These are phyloP conservation scores for Protodeltote pygarga DNA, from an alignment of 2,888 invertebrate species.

Conservation along the genomic window DNA sequence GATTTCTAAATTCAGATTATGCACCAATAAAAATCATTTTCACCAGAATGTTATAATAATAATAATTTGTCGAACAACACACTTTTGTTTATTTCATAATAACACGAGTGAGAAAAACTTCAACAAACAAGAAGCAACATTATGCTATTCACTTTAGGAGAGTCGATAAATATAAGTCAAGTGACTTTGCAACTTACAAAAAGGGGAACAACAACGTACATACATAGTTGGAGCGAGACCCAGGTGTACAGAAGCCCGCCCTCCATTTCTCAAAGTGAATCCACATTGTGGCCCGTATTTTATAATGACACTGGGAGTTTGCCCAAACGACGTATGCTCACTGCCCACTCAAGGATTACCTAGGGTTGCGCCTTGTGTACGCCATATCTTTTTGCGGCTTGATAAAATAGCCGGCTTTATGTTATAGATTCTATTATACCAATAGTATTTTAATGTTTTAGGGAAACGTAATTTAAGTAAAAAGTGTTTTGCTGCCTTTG, in stretches of 20 bases:
- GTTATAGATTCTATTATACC: constrained; percentile 7
- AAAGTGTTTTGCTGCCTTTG: too few relatives aligned
- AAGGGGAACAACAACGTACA: constrained; percentile 56
- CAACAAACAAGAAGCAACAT: constrained; percentile 27
- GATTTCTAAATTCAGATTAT: too few relatives aligned
- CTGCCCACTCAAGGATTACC: constrained; percentile 80
- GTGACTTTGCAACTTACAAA: constrained; percentile 64
- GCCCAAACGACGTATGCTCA: constrained; percentile 78
- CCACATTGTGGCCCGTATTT: constrained; percentile 79
- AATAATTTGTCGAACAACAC: not conserved
- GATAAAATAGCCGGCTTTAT: constrained; percentile 44
- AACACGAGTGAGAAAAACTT: constrained; percentile 24
- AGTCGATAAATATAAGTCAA: constrained; percentile 61
- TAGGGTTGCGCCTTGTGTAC: constrained; percentile 65
- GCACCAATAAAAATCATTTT: too few relatives aligned
- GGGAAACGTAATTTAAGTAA: not conserved
- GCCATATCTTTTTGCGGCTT: constrained; percentile 54
- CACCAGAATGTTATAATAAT: too few relatives aligned
- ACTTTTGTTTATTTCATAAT: constrained; percentile 11
- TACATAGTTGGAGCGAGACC: constrained; percentile 60
- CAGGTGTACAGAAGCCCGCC: constrained; percentile 75
- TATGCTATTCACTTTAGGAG: constrained; percentile 48
- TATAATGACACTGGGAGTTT: constrained; percentile 82
- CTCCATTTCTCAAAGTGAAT: constrained; percentile 85
- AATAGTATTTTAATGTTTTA: constrained; percentile 5